Percentiles rank a stretch among this genome's conserved stretches.
These are phyloP conservation scores for Monochamus saltuarius DNA, from an alignment of 1,140 invertebrate genomes.

Conservation along the genomic window DNA sequence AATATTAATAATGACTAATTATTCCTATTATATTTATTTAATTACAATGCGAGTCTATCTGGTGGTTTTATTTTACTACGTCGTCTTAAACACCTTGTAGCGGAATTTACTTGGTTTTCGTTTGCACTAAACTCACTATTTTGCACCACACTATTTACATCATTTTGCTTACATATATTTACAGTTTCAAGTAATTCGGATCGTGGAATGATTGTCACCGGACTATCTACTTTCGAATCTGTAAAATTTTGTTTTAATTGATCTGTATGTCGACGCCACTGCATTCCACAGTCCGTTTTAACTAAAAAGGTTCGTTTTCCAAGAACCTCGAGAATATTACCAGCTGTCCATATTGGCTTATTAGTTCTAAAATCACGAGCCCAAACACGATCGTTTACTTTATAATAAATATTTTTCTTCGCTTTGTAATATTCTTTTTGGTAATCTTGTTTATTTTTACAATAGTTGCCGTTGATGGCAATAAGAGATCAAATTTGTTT, in stretches of 20 bases:
- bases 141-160: not conserved
- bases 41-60: not conserved
- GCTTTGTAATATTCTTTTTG: constrained; percentile 8
- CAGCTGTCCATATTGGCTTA: constrained; percentile 8
- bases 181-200: not conserved
- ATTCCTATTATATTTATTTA: not conserved
- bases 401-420: constrained; percentile 4
- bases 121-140: not conserved
- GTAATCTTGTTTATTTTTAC: constrained; percentile 3
- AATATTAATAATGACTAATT: not conserved
- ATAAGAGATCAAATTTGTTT: constrained; percentile 19
- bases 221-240: not conserved
- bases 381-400: constrained; percentile 12
- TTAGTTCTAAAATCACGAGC: constrained; percentile 10
- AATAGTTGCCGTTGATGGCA: constrained; percentile 1
- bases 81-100: not conserved
- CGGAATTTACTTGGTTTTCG: not conserved
- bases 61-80: constrained; percentile 6
- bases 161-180: not conserved
- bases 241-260: not conserved
- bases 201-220: not conserved
- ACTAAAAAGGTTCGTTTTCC: constrained; percentile 12
- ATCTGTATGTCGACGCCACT: constrained; percentile 7
- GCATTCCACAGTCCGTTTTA: constrained; percentile 4
- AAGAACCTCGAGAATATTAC: constrained; percentile 1